Evolutionary conservation across 2,797 vertebrate genomes (phyloP), one percentile per base, ranked within the genome.

Genomic region (Pseudochirops corinnae): DNA sequence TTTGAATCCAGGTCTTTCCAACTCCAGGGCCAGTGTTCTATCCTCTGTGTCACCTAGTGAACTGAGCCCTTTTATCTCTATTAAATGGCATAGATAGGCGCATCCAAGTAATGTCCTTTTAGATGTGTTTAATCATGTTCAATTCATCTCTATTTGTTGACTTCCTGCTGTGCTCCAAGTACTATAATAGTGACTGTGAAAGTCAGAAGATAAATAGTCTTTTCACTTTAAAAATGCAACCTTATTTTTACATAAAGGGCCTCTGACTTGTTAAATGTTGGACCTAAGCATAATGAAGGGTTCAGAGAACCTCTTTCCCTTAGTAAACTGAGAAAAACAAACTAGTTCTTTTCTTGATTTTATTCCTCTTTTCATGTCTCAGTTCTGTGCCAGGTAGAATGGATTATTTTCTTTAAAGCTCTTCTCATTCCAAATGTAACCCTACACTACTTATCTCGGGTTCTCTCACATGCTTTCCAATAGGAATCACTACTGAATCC

Each of bases 401-500:
- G 1, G 5, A 58, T 33, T 56, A 12, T 62, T 7, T 55, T n/a
- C 56, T 92, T 55, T 82, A 52, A 94, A 94, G 4, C 52, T 90
- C 50, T 6, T 1, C 31, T 29, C 92, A 11, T 1, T 56, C 67
- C 31, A 28, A 24, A 56, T 96, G 91, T 31, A 6, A 1, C 67
- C 11, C 1, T 14, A 82, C n/a, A 56, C 9, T 74, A 90, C 39
- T 53, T 39, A 14, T 6, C 28, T 14, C 56, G 21, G 29, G 29
- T 16, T 93, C 53, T 96, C 21, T 82, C 21, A 46, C 9, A 24
- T 82, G 7, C 39, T 46, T 82, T 82, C 39, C 92, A n/a, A 10
- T 28, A 7, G 94, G 52, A 92, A 95, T 94, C 90, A 56, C 56
- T 62, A 18, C 5, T 90, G 90, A 94, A 50, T 55, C 55, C 90